Evolutionary conservation across 2,797 vertebrate species (phyloP), one percentile per base, ranked within the genome.

Genomic region (Nannoperca australis): DNA sequence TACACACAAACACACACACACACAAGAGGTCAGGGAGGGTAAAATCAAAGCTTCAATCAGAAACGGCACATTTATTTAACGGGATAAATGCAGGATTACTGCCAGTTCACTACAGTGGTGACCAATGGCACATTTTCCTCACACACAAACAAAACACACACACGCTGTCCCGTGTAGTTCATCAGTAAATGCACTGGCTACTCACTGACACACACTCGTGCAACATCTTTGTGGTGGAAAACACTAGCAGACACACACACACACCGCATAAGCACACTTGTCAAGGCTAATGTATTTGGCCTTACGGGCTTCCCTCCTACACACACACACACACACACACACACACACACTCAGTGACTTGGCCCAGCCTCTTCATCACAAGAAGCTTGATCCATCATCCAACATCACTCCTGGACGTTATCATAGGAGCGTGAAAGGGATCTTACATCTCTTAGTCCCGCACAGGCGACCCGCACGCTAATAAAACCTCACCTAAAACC

Each of bases 361-460:
- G 22, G 27, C 65, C 27, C n/a, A 62, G 47, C 74, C 53, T 67
- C 50, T 24, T 63, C 60, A 82, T 85, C 59, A 76, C 64, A 69
- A 73, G 61, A 83, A 20, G n/a, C 73, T 87, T 67, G 76, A 64
- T 79, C 78, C 78, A 74, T 82, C 75, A 77, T 73, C 76, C 62
- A 74, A 30, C 67, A 78, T 56, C 70, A 34, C 50, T 85, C 66
- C 58, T 44, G 81, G 82, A 86, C 84, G 74, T 80, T 82, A 88
- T 84, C 80, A 47, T 18, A 53, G 42, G 53, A 71, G 64, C 47
- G 51, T 78, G 71, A 85, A 82, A 85, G 67, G 58, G 76, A 80
- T 79, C 78, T 70, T 20, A 53, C 56, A 67, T 85, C 85, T 75
- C 54, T 68, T 20, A 34, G 84, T 38, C 40, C 24, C 5, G 20